Evolutionary conservation across 2,113 vertebrate species (phyloP).

Genomic region (Gorsachius goisagi): DNA sequence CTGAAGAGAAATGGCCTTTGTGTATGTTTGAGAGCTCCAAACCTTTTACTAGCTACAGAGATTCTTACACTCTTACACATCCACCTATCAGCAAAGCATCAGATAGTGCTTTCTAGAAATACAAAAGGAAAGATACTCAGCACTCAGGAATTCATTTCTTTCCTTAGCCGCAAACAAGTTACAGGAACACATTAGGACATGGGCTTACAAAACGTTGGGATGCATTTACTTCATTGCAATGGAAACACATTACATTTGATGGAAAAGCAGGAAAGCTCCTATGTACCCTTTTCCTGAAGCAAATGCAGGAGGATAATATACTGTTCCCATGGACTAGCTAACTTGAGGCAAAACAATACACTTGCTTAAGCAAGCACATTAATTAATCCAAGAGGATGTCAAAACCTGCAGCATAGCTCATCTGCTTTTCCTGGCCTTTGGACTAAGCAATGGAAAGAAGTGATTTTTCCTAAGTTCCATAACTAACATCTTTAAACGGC

Average conservation of each 20-base stretch:
- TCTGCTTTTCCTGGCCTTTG: neutral
- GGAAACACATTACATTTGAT: neutral
- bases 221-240: neutral
- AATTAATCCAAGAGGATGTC: neutral
- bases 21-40: neutral
- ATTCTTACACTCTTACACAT: neutral
- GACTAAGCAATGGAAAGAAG: neutral
- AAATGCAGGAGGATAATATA: neutral
- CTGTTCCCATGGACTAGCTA: neutral
- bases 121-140: neutral
- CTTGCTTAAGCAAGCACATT: neutral
- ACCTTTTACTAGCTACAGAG: neutral
- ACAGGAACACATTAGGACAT: neutral
- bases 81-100: neutral
- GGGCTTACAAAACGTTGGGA: neutral
- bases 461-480: neutral
- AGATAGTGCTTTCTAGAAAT: neutral
- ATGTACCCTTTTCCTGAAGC: neutral
- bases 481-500: neutral
- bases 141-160: neutral
- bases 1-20: neutral
- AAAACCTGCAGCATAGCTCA: neutral
- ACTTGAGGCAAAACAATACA: neutral
- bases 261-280: neutral
- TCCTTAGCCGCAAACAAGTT: neutral